phyloP scores from a whole-genome alignment of 1,140 invertebrate genomes.

The Drosophila tani region DNA sequence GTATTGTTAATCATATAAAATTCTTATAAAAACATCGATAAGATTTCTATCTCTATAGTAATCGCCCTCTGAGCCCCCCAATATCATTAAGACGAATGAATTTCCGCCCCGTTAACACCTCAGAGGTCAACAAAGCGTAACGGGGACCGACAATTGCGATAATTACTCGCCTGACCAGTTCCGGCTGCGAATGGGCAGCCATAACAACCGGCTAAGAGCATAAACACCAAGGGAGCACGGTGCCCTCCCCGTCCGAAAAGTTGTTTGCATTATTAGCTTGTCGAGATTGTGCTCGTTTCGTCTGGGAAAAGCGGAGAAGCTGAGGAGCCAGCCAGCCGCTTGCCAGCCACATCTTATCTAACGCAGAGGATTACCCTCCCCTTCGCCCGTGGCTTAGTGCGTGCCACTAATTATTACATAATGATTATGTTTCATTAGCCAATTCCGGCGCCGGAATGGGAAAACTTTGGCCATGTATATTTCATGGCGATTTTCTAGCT shows the following conservation, averaged over 20 bases:
- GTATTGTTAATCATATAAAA: not conserved
- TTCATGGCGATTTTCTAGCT: slow-evolving; percentile 31
- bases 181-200: slow-evolving; percentile 55
- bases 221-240: slow-evolving; percentile 24
- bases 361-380: slow-evolving; percentile 14
- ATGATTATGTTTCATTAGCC: slow-evolving; percentile 80
- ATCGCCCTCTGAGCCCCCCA: slow-evolving; percentile 1
- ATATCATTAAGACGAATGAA: slow-evolving; percentile 35
- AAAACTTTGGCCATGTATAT: slow-evolving; percentile 56
- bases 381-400: slow-evolving; percentile 38
- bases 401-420: slow-evolving; percentile 76
- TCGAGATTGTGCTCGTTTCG: slow-evolving; percentile 51
- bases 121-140: slow-evolving; percentile 60
- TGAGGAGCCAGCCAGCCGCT: slow-evolving; percentile 12
- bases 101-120: slow-evolving; percentile 61
- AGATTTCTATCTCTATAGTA: not conserved
- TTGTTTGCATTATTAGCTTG: slow-evolving; percentile 81
- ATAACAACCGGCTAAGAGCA: slow-evolving; percentile 35
- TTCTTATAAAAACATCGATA: not conserved
- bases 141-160: slow-evolving; percentile 69
- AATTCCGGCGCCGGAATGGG: slow-evolving; percentile 42
- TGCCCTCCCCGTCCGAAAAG: slow-evolving; percentile 19
- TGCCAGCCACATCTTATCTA: slow-evolving; percentile 33
- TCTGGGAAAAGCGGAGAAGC: slow-evolving; percentile 27
- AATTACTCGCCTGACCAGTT: slow-evolving; percentile 74